These are phyloP conservation scores for Syngnathus scovelli DNA, from an alignment of 2,113 vertebrate species.

Conservation along the genomic window DNA sequence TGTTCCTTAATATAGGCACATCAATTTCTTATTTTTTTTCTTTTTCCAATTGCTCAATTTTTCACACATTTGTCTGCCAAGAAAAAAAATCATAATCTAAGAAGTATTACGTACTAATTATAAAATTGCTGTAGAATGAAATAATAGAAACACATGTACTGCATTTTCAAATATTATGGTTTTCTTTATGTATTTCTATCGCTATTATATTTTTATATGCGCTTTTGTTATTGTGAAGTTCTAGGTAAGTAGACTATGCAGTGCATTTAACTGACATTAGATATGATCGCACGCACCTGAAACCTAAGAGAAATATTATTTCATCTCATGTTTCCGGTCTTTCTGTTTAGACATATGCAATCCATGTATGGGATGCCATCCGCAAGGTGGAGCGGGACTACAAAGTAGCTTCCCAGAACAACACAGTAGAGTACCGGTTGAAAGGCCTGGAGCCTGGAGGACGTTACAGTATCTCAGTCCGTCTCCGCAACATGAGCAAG, in stretches of 20 bases:
- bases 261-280: background rate
- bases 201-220: no score
- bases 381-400: constrained; percentile 83
- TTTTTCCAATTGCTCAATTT: no score
- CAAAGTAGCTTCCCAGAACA: constrained; percentile 83
- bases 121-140: no score
- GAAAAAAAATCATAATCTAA: no score
- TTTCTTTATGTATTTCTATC: no score
- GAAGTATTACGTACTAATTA: no score
- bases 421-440: constrained; percentile 86
- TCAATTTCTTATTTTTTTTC: no score
- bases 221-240: no score
- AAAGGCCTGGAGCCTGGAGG: constrained; percentile 85
- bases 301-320: background rate
- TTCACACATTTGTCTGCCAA: no score
- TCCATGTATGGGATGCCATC: constrained; percentile 84
- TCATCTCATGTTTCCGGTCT: constrained; percentile 2
- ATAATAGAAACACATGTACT: no score
- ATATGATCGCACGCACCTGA: background rate
- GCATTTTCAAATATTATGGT: no score
- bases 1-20: no score
- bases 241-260: background rate
- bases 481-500: constrained; percentile 96
- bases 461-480: constrained; percentile 83
- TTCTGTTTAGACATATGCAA: constrained; percentile 74